Evolutionary conservation across 2,888 invertebrate genomes (phyloP), one percentile per base, ranked within the genome.

Genomic region (Phalera bucephala): DNA sequence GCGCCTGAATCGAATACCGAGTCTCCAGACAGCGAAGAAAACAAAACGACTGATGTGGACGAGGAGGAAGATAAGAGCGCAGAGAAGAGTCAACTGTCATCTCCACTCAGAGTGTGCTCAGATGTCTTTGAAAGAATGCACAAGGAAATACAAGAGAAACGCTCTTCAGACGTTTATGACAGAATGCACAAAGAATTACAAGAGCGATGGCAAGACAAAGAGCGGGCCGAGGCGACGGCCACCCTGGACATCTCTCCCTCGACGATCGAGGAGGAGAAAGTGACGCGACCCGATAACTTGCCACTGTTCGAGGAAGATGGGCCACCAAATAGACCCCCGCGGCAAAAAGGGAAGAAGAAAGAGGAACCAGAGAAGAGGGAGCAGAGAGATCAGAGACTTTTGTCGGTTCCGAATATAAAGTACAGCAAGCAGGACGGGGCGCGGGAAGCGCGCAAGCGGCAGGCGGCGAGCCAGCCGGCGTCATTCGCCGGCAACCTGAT

Each of bases 341-440:
- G 92, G 44, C 92, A 54, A 29, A 63, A 60, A 33, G 69, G 65
- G 38, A 91, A 90, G 57, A 91, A 61, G 44, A 64, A 63, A 26
- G 72, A 65, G 48, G 64, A 59, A 12, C 40, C 29, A 33, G 53
- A 55, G 51, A 60, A 49, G 33, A 45, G 49, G 32, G 90, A 90
- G 40, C 90, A 90, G 63, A 80, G 93, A 52, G 93, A 95, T 69
- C 93, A 93, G 70, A 91, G 95, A 33, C 83, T 95, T 61, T 91
- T 95, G 54, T 95, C 95, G 7, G 95, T 95, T 66, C 95, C 95
- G 12, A 95, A 95, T 86, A 93, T 93, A 52, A 95, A 94, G 76
- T 91, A 84, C 66, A 80, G 72, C 49, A 83, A 85, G 64, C 81
- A 83, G 59, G 92, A 92, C 51, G 82, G 76, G 75, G 60, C 85